Conservation (phyloP, 2,888 invertebrate species). For the Sesamia inferens region DNA sequence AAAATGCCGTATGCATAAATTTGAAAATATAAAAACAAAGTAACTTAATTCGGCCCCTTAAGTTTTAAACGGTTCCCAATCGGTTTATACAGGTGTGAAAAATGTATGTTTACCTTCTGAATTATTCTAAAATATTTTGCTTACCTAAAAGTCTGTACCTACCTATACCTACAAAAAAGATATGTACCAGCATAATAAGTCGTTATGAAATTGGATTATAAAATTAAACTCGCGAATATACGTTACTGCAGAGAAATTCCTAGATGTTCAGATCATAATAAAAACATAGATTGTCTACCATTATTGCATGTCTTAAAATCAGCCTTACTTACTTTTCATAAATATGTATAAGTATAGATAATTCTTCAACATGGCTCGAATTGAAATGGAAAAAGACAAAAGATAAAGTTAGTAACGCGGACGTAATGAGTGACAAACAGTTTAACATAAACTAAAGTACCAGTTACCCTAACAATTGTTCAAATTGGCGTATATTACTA, state of each 20-base stretch:
- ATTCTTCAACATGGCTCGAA: conserved; percentile 14
- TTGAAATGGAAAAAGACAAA: conserved; percentile 13
- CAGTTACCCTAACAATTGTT: conserved; percentile 43
- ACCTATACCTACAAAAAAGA: not conserved
- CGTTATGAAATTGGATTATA: too few relatives aligned
- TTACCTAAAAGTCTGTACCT: not conserved
- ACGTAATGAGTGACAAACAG: conserved; percentile 31
- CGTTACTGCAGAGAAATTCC: not conserved
- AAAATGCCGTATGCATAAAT: not conserved
- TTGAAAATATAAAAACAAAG: not conserved
- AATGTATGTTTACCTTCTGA: too few relatives aligned
- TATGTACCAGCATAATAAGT: not conserved
- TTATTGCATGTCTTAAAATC: conserved; percentile 2
- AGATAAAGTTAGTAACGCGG: conserved; percentile 21
- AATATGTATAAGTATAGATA: not conserved
- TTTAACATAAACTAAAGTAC: conserved; percentile 28
- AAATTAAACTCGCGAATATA: too few relatives aligned
- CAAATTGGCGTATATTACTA: conserved; percentile 33
- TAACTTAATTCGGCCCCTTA: not conserved
- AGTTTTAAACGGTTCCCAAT: not conserved
- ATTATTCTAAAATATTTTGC: not conserved
- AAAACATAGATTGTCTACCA: not conserved
- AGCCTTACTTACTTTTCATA: conserved; percentile 9
- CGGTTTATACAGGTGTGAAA: not conserved
- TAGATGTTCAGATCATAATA: not conserved